These are phyloP conservation scores for Perdix hodgsoniae DNA, from an alignment of 2,797 vertebrate genomes.

Conservation along the genomic window DNA sequence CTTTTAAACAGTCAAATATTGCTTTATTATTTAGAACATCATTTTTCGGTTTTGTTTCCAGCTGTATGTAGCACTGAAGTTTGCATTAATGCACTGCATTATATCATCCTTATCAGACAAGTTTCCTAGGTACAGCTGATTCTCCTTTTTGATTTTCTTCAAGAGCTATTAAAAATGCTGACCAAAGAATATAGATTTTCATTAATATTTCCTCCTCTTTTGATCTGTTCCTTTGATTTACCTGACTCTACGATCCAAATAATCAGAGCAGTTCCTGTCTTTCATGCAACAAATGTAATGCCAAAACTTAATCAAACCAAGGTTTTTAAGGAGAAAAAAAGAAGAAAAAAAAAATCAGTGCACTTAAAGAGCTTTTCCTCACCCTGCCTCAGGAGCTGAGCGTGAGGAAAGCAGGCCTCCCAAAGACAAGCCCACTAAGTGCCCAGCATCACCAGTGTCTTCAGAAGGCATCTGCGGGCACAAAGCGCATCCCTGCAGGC, in stretches of 20 bases:
- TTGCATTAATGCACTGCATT: constrained; percentile 62
- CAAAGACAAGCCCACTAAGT: neutral
- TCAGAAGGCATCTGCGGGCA: neutral
- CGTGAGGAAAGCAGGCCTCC: neutral
- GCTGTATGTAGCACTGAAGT: constrained; percentile 57
- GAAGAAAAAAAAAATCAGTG: rapidly evolving
- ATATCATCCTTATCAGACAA: constrained; percentile 75
- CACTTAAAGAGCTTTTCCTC: constrained; percentile 25
- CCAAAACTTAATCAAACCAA: constrained; percentile 74
- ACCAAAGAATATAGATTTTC: constrained; percentile 71
- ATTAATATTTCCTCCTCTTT: constrained; percentile 71
- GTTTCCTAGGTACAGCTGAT: constrained; percentile 64
- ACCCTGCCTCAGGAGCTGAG: neutral
- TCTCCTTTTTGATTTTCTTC: constrained; percentile 71
- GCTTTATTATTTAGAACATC: constrained; percentile 71
- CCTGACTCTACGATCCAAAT: constrained; percentile 65
- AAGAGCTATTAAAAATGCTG: constrained; percentile 72
- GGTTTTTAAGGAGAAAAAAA: neutral
- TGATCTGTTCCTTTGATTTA: constrained; percentile 74
- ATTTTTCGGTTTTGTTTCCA: constrained; percentile 64
- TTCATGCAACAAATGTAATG: constrained; percentile 69
- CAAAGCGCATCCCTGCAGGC: neutral
- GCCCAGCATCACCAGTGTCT: neutral
- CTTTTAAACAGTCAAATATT: constrained; percentile 72
- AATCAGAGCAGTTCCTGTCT: constrained; percentile 71